Conservation (phyloP, 2,113 vertebrate species). For the Porphyrio hochstetteri region DNA sequence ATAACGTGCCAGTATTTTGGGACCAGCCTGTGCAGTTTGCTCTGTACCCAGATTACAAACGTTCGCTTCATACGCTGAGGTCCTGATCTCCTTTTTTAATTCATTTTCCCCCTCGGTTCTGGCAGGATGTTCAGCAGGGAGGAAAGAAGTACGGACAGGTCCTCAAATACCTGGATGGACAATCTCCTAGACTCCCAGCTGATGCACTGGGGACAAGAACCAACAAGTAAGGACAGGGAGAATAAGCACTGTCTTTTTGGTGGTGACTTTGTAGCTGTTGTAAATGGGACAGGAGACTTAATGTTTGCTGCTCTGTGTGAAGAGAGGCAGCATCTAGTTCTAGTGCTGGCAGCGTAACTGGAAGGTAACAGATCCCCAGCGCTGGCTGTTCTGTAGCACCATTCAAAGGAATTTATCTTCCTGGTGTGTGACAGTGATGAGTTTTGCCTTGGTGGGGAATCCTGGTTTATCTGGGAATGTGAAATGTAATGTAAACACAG, state of each 20-base stretch:
- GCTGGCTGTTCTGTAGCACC: neutral
- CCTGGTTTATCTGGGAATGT: neutral
- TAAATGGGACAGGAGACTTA: neutral
- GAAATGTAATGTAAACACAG: neutral
- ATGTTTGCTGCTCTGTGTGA: neutral
- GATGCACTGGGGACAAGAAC: neutral
- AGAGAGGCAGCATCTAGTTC: neutral
- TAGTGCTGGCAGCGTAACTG: neutral
- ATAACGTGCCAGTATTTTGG: neutral
- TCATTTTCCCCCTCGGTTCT: neutral
- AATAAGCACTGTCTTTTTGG: neutral
- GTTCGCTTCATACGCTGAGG: neutral
- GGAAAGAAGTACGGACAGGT: slow-evolving; percentile 69
- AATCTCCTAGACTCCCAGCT: neutral
- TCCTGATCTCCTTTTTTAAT: neutral
- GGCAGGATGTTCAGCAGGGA: slow-evolving; percentile 66
- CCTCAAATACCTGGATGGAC: slow-evolving; percentile 62
- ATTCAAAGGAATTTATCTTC: neutral
- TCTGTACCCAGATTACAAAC: neutral
- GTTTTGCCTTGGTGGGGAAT: neutral
- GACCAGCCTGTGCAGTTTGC: neutral
- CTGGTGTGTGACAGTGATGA: neutral
- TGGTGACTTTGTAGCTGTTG: neutral
- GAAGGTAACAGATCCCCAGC: neutral
- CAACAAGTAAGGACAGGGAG: slow-evolving; percentile 36